Evolutionary conservation across 1,140 invertebrate species (phyloP), one percentile per base, ranked within the genome.

Genomic region (Pinna nobilis): DNA sequence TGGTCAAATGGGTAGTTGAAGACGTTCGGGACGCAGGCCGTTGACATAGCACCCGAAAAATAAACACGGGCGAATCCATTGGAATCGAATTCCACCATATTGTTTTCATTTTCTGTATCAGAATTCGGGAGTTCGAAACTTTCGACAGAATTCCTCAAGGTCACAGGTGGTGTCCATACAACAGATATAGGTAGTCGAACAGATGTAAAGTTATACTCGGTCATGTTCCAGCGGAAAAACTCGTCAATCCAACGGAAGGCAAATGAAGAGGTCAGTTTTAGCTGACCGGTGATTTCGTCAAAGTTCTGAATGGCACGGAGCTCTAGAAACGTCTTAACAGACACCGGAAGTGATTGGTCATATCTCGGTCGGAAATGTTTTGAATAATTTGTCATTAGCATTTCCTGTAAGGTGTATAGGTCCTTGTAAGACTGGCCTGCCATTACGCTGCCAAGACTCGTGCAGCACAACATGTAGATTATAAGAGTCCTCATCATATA

Each of bases 341-440:
- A 15, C 28, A 66, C 28, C 3, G 63, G 44, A 23, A 51, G 9
- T n/a, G 9, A 20, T 32, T 50, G 44, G 23, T 66, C 35, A 23
- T n/a, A 33, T 9, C 32, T 15, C 7, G 63, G 63, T 44, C 44
- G 32, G 7, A 50, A 20, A 23, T 37, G 33, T n/a, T 51, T 66
- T n/a, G 68, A 39, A 44, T 37, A 37, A n/a, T 63, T 70, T 51
- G 20, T 33, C 55, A 59, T n/a, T n/a, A n/a, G n/a, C n/a, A n/a
- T n/a, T n/a, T n/a, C n/a, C n/a, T n/a, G n/a, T n/a, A n/a, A n/a
- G n/a, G n/a, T n/a, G n/a, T n/a, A n/a, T n/a, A n/a, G n/a, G n/a
- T n/a, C n/a, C n/a, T n/a, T n/a, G n/a, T n/a, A n/a, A n/a, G n/a
- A n/a, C n/a, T n/a, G n/a, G n/a, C n/a, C n/a, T n/a, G n/a, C n/a